These are phyloP conservation scores for Erythrocebus patas DNA, from an alignment of 2,113 vertebrate species.

Conservation along the genomic window DNA sequence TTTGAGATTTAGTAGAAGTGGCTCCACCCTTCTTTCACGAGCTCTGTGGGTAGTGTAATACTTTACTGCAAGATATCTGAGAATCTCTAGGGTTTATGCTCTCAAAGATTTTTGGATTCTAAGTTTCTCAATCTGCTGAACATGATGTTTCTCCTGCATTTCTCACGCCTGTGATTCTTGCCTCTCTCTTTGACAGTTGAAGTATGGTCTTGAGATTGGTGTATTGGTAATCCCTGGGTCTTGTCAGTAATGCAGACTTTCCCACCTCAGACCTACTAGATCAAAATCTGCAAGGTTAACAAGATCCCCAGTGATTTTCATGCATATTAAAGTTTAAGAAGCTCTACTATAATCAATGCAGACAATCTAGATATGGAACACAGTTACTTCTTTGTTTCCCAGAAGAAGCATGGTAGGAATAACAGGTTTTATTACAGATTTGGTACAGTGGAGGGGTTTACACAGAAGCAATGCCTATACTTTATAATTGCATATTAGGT, in stretches of 20 bases:
- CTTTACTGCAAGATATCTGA: neutral
- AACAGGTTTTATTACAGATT: neutral
- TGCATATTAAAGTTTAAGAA: neutral
- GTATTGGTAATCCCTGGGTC: neutral
- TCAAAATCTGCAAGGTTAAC: neutral
- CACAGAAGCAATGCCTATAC: neutral
- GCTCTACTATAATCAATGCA: neutral
- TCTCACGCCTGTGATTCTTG: neutral
- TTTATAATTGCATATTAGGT: neutral
- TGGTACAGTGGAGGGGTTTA: neutral
- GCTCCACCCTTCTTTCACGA: neutral
- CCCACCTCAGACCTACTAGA: neutral
- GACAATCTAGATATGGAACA: neutral
- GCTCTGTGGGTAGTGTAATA: neutral
- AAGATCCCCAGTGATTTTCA: neutral
- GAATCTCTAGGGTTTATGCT: neutral
- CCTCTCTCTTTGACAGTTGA: neutral
- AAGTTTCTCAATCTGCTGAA: neutral
- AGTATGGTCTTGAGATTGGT: neutral
- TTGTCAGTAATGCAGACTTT: neutral
- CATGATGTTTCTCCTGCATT: neutral
- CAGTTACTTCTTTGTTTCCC: neutral
- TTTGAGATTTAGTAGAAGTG: neutral
- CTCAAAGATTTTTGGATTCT: neutral
- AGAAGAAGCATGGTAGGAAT: neutral